Evolutionary conservation across 2,113 vertebrate species (phyloP).

Genomic region (Eulemur macaco): DNA sequence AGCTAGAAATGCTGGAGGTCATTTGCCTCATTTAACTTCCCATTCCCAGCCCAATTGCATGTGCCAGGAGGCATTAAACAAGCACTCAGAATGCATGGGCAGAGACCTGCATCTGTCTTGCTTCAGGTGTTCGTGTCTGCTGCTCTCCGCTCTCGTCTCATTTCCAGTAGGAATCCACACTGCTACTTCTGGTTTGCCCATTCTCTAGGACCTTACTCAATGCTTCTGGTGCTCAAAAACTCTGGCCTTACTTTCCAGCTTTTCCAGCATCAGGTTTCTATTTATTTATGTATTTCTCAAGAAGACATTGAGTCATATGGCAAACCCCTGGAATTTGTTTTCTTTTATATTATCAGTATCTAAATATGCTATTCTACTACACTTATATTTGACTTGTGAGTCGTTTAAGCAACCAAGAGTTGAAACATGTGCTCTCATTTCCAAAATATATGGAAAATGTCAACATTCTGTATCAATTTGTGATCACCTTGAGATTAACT

Average conservation of each 20-base stretch:
- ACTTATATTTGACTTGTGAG: background rate
- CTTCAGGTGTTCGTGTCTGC: background rate
- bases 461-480: background rate
- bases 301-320: background rate
- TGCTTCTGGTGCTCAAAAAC: background rate
- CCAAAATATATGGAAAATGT: background rate
- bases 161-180: background rate
- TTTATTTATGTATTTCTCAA: background rate
- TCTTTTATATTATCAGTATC: background rate
- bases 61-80: background rate
- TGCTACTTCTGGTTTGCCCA: background rate
- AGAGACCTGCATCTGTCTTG: background rate
- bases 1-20: background rate
- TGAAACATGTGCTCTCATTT: background rate
- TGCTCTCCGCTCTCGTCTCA: background rate
- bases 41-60: background rate
- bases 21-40: background rate
- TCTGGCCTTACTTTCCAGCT: background rate
- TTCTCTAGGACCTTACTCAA: background rate
- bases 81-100: background rate
- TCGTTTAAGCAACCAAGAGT: background rate
- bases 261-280: background rate
- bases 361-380: background rate
- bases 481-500: background rate
- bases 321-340: background rate